Base-by-base conservation (phyloP, 2,113 vertebrate genomes). In the Lamprologus speciosus region DNA sequence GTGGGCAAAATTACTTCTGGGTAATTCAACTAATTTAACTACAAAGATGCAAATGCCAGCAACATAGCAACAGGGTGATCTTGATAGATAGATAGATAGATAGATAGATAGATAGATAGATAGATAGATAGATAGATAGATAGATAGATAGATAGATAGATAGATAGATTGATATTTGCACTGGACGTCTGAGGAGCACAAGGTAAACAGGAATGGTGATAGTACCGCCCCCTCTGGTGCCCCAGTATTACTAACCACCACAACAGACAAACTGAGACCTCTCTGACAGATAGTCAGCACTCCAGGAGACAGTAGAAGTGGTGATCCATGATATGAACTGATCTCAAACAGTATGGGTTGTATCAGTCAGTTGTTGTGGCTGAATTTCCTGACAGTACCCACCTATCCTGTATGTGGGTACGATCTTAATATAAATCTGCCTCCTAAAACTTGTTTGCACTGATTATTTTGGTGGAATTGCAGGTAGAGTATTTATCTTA, bases 81-180 rank as follows among this genome's bases (percentile, higher is more conserved):
- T 21, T 6, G 50, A 0, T 42, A 0, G 42, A 0, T 42, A 4
- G 42, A 0, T 14, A 0, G 42, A 0, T 42, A 0, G 6, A 1
- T 45, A 14, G 3, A 2, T 45, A 1, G 42, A 2, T 45, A 4
- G 14, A 1, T 51, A 19, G 47, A 1, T 16, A 4, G 42, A n/a
- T n/a, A n/a, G n/a, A 4, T 14, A 7, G 14, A 4, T 42, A 4
- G 45, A 1, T 45, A 1, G 45, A 2, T 9, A 19, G 4, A 1
- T 51, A 9, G 47, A 9, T 19, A n/a, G n/a, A n/a, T n/a, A n/a
- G 50, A 10, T 5, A n/a, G 42, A 4, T 7, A 45, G 50, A 26
- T n/a, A n/a, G n/a, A n/a, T n/a, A n/a, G n/a, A n/a, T n/a, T n/a
- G n/a, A n/a, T n/a, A n/a, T n/a, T n/a, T n/a, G n/a, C 26, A 31